Evolutionary conservation across 2,888 invertebrate species (phyloP).

Genomic region (Mesochorus sp.): DNA sequence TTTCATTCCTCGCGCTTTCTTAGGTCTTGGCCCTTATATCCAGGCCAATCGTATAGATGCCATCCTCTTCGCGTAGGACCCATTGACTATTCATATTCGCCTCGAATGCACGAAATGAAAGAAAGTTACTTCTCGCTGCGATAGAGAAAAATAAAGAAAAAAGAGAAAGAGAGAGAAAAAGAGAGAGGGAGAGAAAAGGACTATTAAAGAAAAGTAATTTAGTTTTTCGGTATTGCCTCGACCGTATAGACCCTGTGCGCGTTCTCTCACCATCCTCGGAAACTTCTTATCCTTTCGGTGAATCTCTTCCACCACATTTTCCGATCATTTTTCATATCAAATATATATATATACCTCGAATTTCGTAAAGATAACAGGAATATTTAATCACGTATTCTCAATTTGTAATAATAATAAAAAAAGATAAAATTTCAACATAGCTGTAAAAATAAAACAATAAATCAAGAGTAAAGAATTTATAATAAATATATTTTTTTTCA

Average conservation of each 20-base stretch:
- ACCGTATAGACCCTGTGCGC: neutral
- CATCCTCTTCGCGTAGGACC: constrained; percentile 4
- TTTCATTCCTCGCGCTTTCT: constrained; percentile 1
- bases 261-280: neutral
- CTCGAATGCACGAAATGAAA: constrained; percentile 45
- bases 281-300: constrained; percentile 17
- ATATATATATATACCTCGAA: constrained; percentile 11
- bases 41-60: constrained; percentile 35
- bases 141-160: no score
- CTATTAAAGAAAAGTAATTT: constrained; percentile 32
- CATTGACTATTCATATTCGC: constrained; percentile 68
- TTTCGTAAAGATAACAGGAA: neutral
- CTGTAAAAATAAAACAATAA: no score
- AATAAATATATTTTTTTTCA: no score
- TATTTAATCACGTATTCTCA: neutral
- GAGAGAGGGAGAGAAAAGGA: neutral
- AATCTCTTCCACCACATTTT: constrained; percentile 27
- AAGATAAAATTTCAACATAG: neutral
- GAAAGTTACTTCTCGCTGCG: constrained; percentile 12
- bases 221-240: constrained; percentile 22
- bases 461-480: no score
- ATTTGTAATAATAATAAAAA: neutral
- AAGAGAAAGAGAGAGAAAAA: neutral
- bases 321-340: no score
- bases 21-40: neutral